Evolutionary conservation across 2,888 invertebrate genomes (phyloP), one percentile per base, ranked within the genome.

Genomic region (Leptodirus hochenwartii): DNA sequence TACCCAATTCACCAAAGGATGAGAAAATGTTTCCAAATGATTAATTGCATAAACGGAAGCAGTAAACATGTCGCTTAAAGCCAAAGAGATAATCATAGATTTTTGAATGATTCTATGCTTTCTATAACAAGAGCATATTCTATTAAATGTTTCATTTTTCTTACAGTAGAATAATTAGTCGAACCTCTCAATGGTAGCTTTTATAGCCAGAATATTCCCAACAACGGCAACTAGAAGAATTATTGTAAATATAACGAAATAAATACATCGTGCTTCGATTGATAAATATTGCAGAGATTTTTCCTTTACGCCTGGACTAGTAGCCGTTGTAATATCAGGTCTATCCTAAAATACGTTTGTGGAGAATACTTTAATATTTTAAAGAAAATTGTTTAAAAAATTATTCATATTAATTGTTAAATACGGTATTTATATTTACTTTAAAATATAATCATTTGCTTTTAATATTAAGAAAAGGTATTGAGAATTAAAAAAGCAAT

Each of bases 31-130:
- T 28, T 49, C 49, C 32, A 54, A 34, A 37, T 49, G 43, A 33
- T 50, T 50, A n/a, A 41, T 39, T 17, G 45, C 41, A 36, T 47
- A 46, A 4, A 47, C 37, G 4, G 44, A 37, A 3, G 49, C 47
- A 29, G 46, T 57, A 20, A 57, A 36, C 12, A 64, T 43, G 45
- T 65, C 65, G 34, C 62, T 60, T 17, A 58, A 22, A n/a, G 61
- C 56, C 35, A 65, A 41, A 1, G 63, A 61, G 11, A 62, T 51
- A 4, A 64, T 50, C 31, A 59, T 62, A 17, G 50, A 48, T 34
- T 63, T 60, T 36, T 64, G 64, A 17, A 65, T 49, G n/a, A 53
- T 53, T n/a, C 64, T 50, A 29, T 59, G 47, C 32, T 62, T 59
- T 26, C 63, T 58, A 11, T 25, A 48, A 49, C 29, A 10, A 10